Evolutionary conservation across 2,888 invertebrate species (phyloP).

Genomic region (Empis stercorea): DNA sequence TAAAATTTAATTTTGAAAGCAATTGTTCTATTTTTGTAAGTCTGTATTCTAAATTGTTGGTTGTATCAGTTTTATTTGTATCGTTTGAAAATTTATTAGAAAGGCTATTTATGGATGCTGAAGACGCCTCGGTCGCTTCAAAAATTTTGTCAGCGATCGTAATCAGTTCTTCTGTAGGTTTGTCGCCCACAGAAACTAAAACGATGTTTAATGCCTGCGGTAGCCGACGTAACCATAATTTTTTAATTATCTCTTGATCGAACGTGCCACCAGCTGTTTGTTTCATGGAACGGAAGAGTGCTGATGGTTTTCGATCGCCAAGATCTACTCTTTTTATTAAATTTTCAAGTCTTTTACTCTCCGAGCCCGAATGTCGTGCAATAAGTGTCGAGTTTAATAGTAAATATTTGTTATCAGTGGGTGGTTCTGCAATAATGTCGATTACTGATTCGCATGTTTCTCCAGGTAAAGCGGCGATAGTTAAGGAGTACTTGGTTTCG

Average conservation of each 20-base stretch:
- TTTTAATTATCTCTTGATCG: neutral
- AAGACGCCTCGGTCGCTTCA: neutral
- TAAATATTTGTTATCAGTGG: slow-evolving; percentile 1
- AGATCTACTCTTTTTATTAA: slow-evolving; percentile 3
- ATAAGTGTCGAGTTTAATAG: neutral
- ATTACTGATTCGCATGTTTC: slow-evolving; percentile 3
- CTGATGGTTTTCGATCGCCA: slow-evolving; percentile 2
- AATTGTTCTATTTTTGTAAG: no score
- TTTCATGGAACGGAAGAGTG: slow-evolving; percentile 1
- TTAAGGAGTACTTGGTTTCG: neutral
- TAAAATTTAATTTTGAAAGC: no score
- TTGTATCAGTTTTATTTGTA: no score
- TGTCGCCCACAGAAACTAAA: slow-evolving; percentile 1
- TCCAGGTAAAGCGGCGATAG: neutral
- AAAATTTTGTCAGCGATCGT: slow-evolving; percentile 3
- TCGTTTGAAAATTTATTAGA: no score
- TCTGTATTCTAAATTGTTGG: no score
- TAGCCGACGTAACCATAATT: slow-evolving; percentile 2
- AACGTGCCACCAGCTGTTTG: slow-evolving; percentile 2
- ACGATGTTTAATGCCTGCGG: slow-evolving; percentile 5
- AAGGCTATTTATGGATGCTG: no score
- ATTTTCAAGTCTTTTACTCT: neutral
- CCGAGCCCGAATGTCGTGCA: neutral
- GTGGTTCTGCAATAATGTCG: slow-evolving; percentile 1
- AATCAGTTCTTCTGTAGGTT: slow-evolving; percentile 1